Conservation (phyloP, 2,113 vertebrate species). For the Chiloscyllium plagiosum region DNA sequence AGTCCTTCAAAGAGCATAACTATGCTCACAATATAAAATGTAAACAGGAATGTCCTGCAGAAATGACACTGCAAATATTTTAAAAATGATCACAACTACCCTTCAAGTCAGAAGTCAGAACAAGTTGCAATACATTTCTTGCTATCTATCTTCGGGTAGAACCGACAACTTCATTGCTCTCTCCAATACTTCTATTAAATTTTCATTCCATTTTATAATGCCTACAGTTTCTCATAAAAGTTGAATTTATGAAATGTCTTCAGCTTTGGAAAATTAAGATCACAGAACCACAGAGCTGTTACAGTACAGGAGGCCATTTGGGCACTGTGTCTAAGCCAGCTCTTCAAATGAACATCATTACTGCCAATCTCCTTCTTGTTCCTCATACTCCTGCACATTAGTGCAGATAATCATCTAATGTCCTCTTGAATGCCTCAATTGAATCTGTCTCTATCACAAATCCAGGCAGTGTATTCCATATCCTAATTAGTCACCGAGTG, state of each 20-base stretch:
- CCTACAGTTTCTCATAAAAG: not conserved
- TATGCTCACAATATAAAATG: not conserved
- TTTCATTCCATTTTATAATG: not conserved
- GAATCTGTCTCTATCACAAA: too few relatives aligned
- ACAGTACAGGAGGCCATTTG: too few relatives aligned
- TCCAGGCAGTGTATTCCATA: too few relatives aligned
- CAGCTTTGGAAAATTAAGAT: not conserved
- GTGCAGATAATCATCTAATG: too few relatives aligned
- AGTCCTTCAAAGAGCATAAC: not conserved
- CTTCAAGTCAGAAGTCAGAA: not conserved
- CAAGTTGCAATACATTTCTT: not conserved
- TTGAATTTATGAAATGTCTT: not conserved
- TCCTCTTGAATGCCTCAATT: too few relatives aligned
- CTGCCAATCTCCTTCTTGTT: too few relatives aligned
- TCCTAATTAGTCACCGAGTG: too few relatives aligned
- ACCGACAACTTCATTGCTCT: not conserved
- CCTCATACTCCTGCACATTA: too few relatives aligned
- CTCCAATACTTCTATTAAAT: not conserved
- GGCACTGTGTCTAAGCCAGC: too few relatives aligned
- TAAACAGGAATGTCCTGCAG: not conserved
- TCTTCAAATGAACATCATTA: too few relatives aligned
- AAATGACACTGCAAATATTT: not conserved
- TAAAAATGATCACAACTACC: not conserved
- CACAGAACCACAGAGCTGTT: too few relatives aligned
- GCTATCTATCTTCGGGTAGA: not conserved